These are phyloP conservation scores for Horisme vitalbata DNA, from an alignment of 2,888 invertebrate species.

Conservation along the genomic window DNA sequence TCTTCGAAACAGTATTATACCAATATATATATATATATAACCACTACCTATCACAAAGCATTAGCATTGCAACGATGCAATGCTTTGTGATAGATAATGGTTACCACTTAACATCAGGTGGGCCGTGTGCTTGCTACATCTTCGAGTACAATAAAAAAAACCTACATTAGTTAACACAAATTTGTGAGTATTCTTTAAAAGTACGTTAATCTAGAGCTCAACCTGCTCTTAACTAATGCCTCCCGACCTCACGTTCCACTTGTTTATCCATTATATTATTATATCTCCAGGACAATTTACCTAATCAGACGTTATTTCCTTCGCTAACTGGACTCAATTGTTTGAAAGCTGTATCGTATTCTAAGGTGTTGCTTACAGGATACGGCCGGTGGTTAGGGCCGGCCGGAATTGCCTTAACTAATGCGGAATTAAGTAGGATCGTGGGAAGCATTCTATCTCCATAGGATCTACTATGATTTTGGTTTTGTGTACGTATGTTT, in stretches of 20 bases:
- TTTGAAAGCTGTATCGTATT: slow-evolving; percentile 25
- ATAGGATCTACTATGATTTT: too few relatives aligned
- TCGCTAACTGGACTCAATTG: slow-evolving; percentile 47
- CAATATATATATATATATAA: too few relatives aligned
- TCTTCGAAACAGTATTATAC: too few relatives aligned
- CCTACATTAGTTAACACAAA: too few relatives aligned
- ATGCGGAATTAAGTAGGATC: slow-evolving; percentile 9
- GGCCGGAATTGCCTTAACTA: slow-evolving; percentile 14
- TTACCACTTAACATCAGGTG: too few relatives aligned
- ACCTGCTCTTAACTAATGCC: background rate
- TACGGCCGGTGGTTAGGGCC: slow-evolving; percentile 18
- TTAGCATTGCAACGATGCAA: too few relatives aligned
- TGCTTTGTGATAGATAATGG: too few relatives aligned
- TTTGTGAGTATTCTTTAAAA: too few relatives aligned
- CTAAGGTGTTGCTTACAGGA: slow-evolving; percentile 23
- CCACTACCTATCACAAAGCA: too few relatives aligned
- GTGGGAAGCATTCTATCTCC: background rate
- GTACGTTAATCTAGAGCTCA: background rate
- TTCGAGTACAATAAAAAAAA: too few relatives aligned
- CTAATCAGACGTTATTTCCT: slow-evolving; percentile 70
- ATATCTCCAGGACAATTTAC: slow-evolving; percentile 45
- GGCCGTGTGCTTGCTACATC: too few relatives aligned
- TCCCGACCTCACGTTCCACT: slow-evolving; percentile 1
- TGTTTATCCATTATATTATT: slow-evolving; percentile 20
- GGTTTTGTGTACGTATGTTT: too few relatives aligned